A percentile compares a stretch with the other conserved stretches of the same genome.
phyloP scores from a whole-genome alignment of 2,113 vertebrate species.

The Chunga burmeisteri region DNA sequence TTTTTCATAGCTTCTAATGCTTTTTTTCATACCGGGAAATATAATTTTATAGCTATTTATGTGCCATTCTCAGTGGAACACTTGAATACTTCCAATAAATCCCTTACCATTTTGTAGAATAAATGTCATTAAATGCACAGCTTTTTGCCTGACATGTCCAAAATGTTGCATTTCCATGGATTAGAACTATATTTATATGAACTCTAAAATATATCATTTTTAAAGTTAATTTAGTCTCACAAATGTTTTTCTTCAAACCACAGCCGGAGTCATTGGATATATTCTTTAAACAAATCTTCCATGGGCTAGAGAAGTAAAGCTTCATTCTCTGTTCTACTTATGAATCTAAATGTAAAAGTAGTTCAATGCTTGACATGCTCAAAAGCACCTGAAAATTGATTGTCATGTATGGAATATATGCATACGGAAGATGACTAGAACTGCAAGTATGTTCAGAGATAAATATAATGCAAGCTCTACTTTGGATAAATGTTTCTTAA shows the following conservation, averaged over 20 bases:
- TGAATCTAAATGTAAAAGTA: not conserved
- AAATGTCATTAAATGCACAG: not conserved
- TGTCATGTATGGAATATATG: not conserved
- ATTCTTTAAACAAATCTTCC: not conserved
- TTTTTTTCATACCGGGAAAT: not conserved
- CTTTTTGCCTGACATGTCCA: not conserved
- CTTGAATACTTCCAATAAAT: not conserved
- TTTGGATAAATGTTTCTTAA: not conserved
- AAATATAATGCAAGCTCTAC: not conserved
- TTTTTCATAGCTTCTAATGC: not conserved
- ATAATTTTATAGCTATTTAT: not conserved
- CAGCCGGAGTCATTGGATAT: accelerated
- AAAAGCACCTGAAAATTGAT: not conserved
- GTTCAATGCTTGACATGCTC: not conserved
- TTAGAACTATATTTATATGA: not conserved
- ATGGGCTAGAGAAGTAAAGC: not conserved
- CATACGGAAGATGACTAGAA: not conserved
- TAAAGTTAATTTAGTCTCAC: not conserved
- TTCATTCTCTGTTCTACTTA: not conserved
- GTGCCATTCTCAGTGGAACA: not conserved
- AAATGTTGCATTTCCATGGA: not conserved
- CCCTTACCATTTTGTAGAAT: not conserved
- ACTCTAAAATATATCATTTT: not conserved
- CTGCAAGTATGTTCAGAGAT: not conserved
- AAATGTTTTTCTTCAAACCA: not conserved